These are phyloP conservation scores for Aphodius granarius DNA, from an alignment of 2,888 invertebrate species.

Conservation along the genomic window DNA sequence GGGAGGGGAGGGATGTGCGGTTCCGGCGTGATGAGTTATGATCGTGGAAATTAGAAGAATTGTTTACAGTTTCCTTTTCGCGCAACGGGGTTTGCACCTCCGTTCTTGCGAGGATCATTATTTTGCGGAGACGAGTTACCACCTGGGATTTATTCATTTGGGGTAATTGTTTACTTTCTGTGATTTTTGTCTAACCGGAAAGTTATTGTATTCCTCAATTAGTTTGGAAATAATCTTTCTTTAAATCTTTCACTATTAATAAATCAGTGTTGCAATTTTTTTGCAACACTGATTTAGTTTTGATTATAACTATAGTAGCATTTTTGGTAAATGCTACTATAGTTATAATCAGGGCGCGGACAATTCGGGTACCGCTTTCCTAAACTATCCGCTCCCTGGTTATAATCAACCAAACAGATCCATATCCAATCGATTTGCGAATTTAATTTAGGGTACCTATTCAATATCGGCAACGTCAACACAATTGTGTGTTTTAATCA, in stretches of 20 bases:
- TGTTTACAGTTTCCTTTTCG: background rate
- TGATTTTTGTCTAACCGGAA: background rate
- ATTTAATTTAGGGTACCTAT: background rate
- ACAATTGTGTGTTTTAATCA: constrained; percentile 11
- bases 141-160: background rate
- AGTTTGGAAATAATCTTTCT: too few species aligned
- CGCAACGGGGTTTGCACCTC: background rate
- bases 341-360: too few species aligned
- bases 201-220: too few species aligned
- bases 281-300: too few species aligned
- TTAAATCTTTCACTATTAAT: too few species aligned
- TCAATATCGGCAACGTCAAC: background rate
- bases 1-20: background rate
- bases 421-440: background rate
- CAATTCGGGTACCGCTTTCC: too few species aligned
- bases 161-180: background rate
- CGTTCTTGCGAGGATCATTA: constrained; percentile 2
- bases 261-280: too few species aligned
- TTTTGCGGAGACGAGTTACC: background rate
- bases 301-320: too few species aligned
- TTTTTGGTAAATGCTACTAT: too few species aligned
- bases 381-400: too few species aligned
- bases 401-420: too few species aligned
- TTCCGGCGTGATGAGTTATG: background rate
- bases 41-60: background rate